Evolutionary conservation across 2,113 vertebrate species (phyloP).

Genomic region (Daubentonia madagascariensis): DNA sequence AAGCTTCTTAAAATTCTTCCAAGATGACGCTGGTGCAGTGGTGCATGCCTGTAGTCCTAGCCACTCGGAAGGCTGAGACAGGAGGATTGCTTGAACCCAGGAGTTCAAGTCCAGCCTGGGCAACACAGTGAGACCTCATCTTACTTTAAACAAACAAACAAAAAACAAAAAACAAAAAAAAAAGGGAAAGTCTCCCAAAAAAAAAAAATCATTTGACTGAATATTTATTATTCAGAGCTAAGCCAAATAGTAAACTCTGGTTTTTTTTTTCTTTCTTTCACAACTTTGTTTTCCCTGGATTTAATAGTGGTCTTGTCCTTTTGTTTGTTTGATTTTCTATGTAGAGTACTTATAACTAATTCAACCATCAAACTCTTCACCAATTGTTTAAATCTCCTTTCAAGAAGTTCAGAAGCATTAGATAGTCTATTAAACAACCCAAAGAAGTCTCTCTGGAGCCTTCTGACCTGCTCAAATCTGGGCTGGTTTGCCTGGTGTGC

Average conservation of each 20-base stretch:
- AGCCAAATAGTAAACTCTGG: background rate
- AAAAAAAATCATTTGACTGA: background rate
- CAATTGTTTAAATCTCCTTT: constrained; percentile 15
- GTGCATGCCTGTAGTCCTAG: background rate
- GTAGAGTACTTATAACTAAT: background rate
- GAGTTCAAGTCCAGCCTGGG: background rate
- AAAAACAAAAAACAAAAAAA: background rate
- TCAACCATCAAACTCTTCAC: background rate
- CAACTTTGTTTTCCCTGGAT: background rate
- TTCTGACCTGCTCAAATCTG: constrained; percentile 19
- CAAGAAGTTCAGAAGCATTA: background rate
- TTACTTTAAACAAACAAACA: background rate
- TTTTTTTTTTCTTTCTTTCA: background rate
- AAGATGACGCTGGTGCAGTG: background rate
- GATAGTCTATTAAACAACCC: background rate
- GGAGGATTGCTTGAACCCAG: background rate
- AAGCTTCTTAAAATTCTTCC: constrained; percentile 6
- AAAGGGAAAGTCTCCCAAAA: background rate
- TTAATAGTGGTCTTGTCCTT: constrained; percentile 20
- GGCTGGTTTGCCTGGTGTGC: background rate
- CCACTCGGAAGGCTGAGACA: background rate
- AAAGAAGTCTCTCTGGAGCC: background rate
- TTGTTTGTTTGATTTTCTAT: background rate
- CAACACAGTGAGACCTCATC: background rate
- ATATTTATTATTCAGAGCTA: constrained; percentile 25